A percentile compares a stretch with the other conserved stretches of the same genome.
Conservation (phyloP, 1,140 invertebrate genomes). For the Paraescarpia echinospica region DNA sequence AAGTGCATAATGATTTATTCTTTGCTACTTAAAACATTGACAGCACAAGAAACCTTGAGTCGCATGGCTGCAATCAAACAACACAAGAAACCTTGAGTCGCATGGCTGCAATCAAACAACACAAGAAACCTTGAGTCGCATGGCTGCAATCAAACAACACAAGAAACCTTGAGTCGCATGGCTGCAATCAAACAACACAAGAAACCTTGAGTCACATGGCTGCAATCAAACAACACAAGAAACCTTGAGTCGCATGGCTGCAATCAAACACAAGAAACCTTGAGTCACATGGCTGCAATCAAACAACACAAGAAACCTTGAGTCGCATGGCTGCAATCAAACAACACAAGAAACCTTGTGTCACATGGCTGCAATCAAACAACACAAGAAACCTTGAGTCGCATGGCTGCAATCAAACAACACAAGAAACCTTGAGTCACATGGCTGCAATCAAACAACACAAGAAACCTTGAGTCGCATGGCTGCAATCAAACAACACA, state of each 20-base stretch:
- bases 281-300: too few species aligned
- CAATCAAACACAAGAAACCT: background rate
- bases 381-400: background rate
- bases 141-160: background rate
- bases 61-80: background rate
- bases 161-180: background rate
- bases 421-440: background rate
- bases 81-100: background rate
- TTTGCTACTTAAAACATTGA: background rate
- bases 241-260: too few species aligned
- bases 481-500: background rate
- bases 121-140: background rate
- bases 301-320: background rate
- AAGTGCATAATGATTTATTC: background rate
- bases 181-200: background rate
- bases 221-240: background rate
- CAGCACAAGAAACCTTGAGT: background rate
- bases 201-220: background rate
- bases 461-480: background rate
- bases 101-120: background rate
- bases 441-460: background rate
- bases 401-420: background rate
- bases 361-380: background rate
- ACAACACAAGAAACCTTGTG: background rate
- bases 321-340: too few species aligned